Evolutionary conservation across 2,113 vertebrate genomes (phyloP).

Genomic region (Acanthochromis polyacanthus): DNA sequence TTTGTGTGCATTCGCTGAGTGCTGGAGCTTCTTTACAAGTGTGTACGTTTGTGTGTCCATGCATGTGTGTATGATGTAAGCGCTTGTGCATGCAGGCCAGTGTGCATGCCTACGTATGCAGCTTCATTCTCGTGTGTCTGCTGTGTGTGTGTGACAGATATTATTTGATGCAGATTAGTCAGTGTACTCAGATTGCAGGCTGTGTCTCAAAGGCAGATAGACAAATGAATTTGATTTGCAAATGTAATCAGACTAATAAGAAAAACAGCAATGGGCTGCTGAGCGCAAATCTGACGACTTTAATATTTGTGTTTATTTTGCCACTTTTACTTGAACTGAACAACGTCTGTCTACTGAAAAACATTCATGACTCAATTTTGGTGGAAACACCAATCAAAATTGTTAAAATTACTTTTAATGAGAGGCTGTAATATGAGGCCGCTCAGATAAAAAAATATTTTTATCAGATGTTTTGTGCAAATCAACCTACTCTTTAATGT

Average conservation of each 20-base stretch:
- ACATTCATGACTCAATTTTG: constrained; percentile 27
- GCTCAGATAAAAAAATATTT: no score
- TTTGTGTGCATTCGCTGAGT: constrained; percentile 26
- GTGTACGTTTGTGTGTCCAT: constrained; percentile 6
- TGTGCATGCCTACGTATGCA: constrained; percentile 31
- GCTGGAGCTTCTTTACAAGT: constrained; percentile 4
- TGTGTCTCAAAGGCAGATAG: constrained; percentile 96
- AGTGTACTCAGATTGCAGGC: constrained; percentile 96
- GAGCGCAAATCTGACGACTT: constrained; percentile 88
- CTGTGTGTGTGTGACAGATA: constrained; percentile 60
- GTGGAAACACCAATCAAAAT: constrained; percentile 17
- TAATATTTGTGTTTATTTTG: constrained; percentile 58
- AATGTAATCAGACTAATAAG: constrained; percentile 99
- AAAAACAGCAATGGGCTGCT: constrained; percentile 89
- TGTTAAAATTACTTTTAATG: constrained; percentile 43
- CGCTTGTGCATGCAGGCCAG: constrained; percentile 9
- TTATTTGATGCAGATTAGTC: constrained; percentile 99
- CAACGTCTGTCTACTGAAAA: constrained; percentile 14
- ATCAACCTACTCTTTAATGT: not conserved
- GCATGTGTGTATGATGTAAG: constrained; percentile 14
- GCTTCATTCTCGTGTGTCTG: constrained; percentile 33
- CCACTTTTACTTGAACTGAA: constrained; percentile 51
- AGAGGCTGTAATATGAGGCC: not conserved
- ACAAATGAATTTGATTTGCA: constrained; percentile 99
- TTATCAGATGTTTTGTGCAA: constrained; percentile 8